Evolutionary conservation across 2,888 invertebrate genomes (phyloP), one percentile per base, ranked within the genome.

Genomic region (Neoaliturus tenellus): DNA sequence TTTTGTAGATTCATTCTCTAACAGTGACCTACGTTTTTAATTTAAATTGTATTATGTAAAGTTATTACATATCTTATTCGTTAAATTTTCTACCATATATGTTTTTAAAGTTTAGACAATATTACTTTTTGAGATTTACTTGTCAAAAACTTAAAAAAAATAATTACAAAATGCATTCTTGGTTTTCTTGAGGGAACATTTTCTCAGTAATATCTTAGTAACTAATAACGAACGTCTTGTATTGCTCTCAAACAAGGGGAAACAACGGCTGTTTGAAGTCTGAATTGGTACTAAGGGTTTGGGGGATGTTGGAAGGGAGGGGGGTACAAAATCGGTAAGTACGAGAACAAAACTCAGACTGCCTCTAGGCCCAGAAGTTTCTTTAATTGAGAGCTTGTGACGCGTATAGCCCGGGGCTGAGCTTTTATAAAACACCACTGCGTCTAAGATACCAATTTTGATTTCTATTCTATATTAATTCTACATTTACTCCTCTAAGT

Each of bases 361-460:
- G 62, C 62, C 62, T 62, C 28, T 5, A 31, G 62, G 62, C 31
- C 6, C 28, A 14, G 23, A 62, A 62, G 10, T 62, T 62, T 31
- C 62, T 62, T 62, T 62, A 62, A 62, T 62, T 62, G 62, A 62
- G 62, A 28, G 62, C 62, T 31, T 62, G 31, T 62, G 28, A 62
- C 62, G 31, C 31, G 14, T 14, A 28, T 14, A 31, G 28, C 62
- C 17, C 28, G 17, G 62, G 55, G 62, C 31, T 8, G 62, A 62
- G 25, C 28, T 31, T 51, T 51, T 51, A 23, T 23, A 23, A 51
- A 51, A 20, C 51, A 10, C 20, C 20, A 51, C 23, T 10, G 20
- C 51, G 48, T 17, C 48, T 6, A 51, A 8, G 51, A 51, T 51
- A 51, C 3, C n/a, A 20, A 23, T 23, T 51, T 51, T 10, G 51